Conservation (phyloP, 2,113 vertebrate genomes). For the Cryptomyrus ogoouensis region DNA sequence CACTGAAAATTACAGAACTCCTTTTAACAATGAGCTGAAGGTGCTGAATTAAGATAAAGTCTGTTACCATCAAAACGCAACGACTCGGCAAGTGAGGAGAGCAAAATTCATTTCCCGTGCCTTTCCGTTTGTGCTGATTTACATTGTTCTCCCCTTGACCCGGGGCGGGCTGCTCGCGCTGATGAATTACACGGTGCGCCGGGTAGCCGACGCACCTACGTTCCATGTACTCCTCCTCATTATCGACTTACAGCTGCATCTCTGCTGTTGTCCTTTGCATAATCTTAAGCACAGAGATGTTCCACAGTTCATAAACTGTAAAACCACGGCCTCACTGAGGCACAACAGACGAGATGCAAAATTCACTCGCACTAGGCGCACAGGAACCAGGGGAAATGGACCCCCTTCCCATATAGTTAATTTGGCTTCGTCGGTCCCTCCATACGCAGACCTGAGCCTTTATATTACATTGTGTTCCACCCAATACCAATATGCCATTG, state of each 20-base stretch:
- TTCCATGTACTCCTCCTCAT: background rate
- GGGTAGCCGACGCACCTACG: background rate
- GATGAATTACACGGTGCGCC: background rate
- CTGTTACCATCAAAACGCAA: background rate
- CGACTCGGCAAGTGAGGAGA: background rate
- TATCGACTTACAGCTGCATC: background rate
- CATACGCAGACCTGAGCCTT: background rate
- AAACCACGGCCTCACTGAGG: background rate
- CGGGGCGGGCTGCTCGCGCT: background rate
- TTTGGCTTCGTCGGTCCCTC: background rate
- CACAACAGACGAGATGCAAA: background rate
- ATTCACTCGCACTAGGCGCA: background rate
- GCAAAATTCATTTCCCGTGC: background rate
- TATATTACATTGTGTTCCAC: background rate
- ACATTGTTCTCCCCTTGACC: background rate
- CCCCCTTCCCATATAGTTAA: background rate
- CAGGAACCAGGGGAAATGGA: background rate
- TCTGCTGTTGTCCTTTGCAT: background rate
- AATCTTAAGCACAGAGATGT: background rate
- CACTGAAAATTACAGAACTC: constrained; percentile 22
- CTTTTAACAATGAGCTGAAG: constrained; percentile 12
- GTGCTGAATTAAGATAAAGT: constrained; percentile 10
- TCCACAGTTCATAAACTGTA: background rate
- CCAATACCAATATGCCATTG: background rate
- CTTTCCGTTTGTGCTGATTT: background rate